Evolutionary conservation across 2,113 vertebrate species (phyloP).

Genomic region (Neolamprologus ventralis): DNA sequence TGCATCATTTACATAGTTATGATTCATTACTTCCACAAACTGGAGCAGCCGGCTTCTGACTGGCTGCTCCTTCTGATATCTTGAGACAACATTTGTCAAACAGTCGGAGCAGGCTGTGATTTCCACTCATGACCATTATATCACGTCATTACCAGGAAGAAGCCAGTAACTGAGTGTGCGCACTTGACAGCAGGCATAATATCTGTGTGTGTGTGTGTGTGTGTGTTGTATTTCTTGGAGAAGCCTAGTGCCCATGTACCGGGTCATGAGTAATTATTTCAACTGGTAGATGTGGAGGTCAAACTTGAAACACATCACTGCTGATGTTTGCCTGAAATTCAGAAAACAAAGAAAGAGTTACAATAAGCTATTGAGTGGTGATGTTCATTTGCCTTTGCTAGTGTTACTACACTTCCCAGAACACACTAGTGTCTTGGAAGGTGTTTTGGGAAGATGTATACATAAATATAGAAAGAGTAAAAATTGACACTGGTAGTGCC

Average conservation of each 20-base stretch:
- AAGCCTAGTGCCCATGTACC: background rate
- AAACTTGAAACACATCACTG: background rate
- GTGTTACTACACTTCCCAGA: background rate
- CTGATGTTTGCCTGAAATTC: conserved; percentile 30
- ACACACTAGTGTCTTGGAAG: background rate
- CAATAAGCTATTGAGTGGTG: background rate
- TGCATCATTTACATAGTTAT: background rate
- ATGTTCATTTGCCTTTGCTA: background rate
- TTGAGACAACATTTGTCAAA: conserved; percentile 59
- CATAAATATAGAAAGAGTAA: background rate
- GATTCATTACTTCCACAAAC: background rate
- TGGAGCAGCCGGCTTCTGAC: background rate
- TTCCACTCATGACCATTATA: conserved; percentile 19
- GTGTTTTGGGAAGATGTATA: background rate
- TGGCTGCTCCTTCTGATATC: conserved; percentile 14
- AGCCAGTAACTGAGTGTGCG: background rate
- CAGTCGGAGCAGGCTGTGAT: conserved; percentile 7
- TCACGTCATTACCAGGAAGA: background rate
- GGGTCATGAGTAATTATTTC: background rate
- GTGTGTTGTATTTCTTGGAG: background rate
- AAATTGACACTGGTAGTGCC: background rate
- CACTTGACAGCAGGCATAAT: background rate
- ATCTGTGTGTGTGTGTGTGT: background rate
- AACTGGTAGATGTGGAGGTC: background rate
- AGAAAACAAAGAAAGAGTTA: background rate